Conservation (phyloP, 1,140 invertebrate genomes). For the Zophobas morio region DNA sequence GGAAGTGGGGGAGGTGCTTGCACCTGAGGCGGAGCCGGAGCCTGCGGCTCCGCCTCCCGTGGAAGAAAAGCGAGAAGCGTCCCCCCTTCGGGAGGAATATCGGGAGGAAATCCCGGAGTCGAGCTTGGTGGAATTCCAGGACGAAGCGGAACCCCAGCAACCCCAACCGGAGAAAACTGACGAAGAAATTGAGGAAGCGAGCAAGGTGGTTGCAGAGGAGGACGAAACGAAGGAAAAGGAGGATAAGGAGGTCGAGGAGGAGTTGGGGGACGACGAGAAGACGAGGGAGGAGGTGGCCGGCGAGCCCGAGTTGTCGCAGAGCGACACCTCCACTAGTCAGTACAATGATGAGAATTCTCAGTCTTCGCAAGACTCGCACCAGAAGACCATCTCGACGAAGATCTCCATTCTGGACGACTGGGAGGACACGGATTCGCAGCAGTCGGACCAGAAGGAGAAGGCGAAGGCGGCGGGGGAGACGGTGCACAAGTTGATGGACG, state of each 20-base stretch:
- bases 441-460: conserved; percentile 59
- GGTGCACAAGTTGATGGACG: conserved; percentile 66
- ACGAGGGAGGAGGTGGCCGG: conserved; percentile 64
- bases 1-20: background rate
- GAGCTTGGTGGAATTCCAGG: too few species aligned
- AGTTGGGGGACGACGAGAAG: conserved; percentile 73
- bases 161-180: conserved; percentile 13
- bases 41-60: background rate
- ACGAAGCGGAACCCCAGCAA: too few species aligned
- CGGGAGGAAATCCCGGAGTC: conserved; percentile 6
- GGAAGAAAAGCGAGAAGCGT: conserved; percentile 23
- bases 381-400: conserved; percentile 52
- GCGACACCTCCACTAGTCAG: conserved; percentile 28
- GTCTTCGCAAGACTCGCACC: conserved; percentile 34
- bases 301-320: conserved; percentile 66
- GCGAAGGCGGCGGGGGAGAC: conserved; percentile 52
- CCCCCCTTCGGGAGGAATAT: too few species aligned
- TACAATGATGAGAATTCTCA: conserved; percentile 50
- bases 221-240: conserved; percentile 68
- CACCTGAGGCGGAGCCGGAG: background rate
- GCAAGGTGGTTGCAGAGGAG: conserved; percentile 56
- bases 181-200: conserved; percentile 58
- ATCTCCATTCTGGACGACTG: conserved; percentile 65
- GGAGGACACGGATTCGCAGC: conserved; percentile 67
- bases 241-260: conserved; percentile 65